Evolutionary conservation across 2,888 invertebrate genomes (phyloP).

Genomic region (Drosophila lacicola): DNA sequence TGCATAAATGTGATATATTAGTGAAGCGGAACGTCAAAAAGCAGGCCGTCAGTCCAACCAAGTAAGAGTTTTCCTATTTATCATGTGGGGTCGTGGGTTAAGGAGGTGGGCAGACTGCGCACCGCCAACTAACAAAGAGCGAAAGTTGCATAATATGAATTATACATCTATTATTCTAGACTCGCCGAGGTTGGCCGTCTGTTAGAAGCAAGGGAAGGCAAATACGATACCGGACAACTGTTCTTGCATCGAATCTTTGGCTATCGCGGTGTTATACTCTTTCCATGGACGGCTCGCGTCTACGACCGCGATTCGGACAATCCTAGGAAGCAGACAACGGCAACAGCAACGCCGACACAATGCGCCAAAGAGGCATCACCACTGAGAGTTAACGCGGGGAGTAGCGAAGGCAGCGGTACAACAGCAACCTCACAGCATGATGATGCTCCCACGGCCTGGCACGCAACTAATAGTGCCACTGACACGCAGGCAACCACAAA

Average conservation of each 20-base stretch:
- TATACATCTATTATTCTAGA: conserved; percentile 86
- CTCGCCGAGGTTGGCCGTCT: conserved; percentile 97
- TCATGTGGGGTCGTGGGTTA: conserved; percentile 2
- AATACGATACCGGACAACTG: conserved; percentile 98
- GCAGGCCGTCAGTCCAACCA: conserved; percentile 68
- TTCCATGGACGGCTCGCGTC: conserved; percentile 98
- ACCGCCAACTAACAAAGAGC: conserved; percentile 30
- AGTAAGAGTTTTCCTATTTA: conserved; percentile 43
- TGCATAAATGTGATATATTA: conserved; percentile 66
- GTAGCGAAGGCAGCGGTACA: conserved; percentile 15
- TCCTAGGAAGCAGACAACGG: conserved; percentile 86
- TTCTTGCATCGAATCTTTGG: conserved; percentile 98
- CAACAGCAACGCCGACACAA: conserved; percentile 29
- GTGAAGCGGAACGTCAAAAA: conserved; percentile 68
- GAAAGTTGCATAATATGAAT: conserved; percentile 72
- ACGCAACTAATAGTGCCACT: conserved; percentile 11
- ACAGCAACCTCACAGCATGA: conserved; percentile 27
- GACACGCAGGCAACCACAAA: conserved; percentile 30
- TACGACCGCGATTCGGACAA: conserved; percentile 93
- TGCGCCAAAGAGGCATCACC: conserved; percentile 59
- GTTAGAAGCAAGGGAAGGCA: conserved; percentile 94
- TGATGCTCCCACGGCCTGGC: conserved; percentile 33
- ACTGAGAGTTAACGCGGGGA: conserved; percentile 40
- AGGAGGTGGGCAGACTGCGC: conserved; percentile 17
- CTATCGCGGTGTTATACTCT: conserved; percentile 97